These are phyloP conservation scores for Ceratina australensis DNA, from an alignment of 1,140 invertebrate species.

Conservation along the genomic window DNA sequence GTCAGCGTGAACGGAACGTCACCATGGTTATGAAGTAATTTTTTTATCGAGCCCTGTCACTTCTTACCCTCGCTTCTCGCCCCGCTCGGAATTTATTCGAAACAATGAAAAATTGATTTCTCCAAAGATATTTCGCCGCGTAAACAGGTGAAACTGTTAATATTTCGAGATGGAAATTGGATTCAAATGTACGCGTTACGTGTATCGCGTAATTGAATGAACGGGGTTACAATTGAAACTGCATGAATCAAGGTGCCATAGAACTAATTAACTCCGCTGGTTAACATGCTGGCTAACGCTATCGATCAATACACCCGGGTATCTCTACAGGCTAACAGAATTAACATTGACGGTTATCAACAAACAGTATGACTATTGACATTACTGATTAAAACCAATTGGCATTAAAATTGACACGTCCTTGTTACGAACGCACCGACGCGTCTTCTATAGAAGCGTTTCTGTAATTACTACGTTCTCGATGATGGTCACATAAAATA, in stretches of 20 bases:
- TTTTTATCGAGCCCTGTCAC: too few relatives aligned
- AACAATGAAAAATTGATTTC: too few relatives aligned
- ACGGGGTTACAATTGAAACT: constrained; percentile 26
- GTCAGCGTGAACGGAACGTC: background rate
- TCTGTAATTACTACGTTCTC: too few relatives aligned
- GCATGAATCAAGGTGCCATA: constrained; percentile 25
- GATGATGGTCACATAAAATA: background rate
- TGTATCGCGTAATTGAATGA: constrained; percentile 16
- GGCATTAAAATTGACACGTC: background rate
- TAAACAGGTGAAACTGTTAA: too few relatives aligned
- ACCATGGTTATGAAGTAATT: too few relatives aligned
- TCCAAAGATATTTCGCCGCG: too few relatives aligned
- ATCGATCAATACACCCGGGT: constrained; percentile 17
- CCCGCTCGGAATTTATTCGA: too few relatives aligned
- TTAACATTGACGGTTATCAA: constrained; percentile 26
- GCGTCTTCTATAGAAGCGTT: too few relatives aligned
- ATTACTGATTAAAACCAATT: background rate
- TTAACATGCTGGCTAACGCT: constrained; percentile 33
- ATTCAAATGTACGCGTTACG: background rate
- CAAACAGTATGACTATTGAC: background rate
- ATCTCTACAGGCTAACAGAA: constrained; percentile 22
- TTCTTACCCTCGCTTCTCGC: too few relatives aligned
- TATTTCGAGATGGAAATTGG: too few relatives aligned
- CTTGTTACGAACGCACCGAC: background rate
- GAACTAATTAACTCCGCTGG: constrained; percentile 36